Conservation (phyloP, 1,140 invertebrate genomes). For the Drosophila arizonae region DNA sequence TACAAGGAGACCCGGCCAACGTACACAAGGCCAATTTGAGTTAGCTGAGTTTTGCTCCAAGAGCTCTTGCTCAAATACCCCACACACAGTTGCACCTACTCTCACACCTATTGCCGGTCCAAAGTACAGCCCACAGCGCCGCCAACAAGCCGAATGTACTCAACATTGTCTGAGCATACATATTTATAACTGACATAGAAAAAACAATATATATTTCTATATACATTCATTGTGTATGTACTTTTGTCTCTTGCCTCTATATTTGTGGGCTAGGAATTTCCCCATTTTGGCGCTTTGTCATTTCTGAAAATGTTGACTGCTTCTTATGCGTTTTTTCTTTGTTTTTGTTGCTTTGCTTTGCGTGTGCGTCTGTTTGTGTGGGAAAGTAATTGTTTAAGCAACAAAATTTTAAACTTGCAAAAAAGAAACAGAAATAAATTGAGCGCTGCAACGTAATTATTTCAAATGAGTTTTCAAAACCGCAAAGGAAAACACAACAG, state of each 20-base stretch:
- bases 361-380: slow-evolving; percentile 44
- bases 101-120: slow-evolving; percentile 9
- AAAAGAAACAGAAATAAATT: slow-evolving; percentile 37
- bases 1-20: slow-evolving; percentile 19
- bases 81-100: slow-evolving; percentile 1
- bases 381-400: slow-evolving; percentile 69
- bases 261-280: slow-evolving; percentile 62
- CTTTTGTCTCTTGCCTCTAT: slow-evolving; percentile 2
- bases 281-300: slow-evolving; percentile 69
- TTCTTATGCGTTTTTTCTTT: not conserved
- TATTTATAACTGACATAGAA: slow-evolving; percentile 57
- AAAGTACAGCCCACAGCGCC: slow-evolving; percentile 27
- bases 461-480: slow-evolving; percentile 70
- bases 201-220: slow-evolving; percentile 17
- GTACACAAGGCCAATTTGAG: slow-evolving; percentile 44
- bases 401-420: slow-evolving; percentile 13
- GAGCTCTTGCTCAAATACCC: slow-evolving; percentile 15
- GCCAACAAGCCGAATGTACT: slow-evolving; percentile 28
- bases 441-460: slow-evolving; percentile 59
- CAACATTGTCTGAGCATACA: slow-evolving; percentile 50
- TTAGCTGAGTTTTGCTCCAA: slow-evolving; percentile 25
- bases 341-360: slow-evolving; percentile 16
- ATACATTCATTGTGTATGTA: not conserved
- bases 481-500: slow-evolving; percentile 5
- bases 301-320: slow-evolving; percentile 30